Conservation (phyloP, 23 tunicate species). For the Aplidium turbinatum region DNA sequence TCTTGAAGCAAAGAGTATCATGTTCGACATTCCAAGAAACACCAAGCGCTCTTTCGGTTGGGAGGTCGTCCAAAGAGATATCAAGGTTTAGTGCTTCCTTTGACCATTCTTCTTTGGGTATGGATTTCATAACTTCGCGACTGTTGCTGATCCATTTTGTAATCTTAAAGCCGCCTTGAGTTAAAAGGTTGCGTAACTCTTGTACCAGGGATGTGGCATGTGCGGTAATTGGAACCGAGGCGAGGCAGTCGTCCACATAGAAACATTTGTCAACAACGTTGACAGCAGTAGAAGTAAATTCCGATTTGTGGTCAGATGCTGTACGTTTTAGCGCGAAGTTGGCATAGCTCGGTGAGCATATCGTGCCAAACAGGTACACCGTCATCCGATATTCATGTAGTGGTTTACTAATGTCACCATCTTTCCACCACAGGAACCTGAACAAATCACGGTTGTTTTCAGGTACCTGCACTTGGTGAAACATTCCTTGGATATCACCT, state of each 20-base stretch:
- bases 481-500: too few relatives aligned
- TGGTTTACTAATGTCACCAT: constrained; percentile 31
- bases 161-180: too few relatives aligned
- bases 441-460: constrained; percentile 37
- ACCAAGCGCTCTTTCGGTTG: constrained; percentile 45
- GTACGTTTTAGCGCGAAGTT: constrained; percentile 35
- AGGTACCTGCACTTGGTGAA: too few relatives aligned
- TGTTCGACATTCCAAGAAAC: constrained; percentile 47
- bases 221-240: not conserved
- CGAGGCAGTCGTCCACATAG: constrained; percentile 51
- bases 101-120: too few relatives aligned
- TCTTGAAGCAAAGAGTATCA: constrained; percentile 37
- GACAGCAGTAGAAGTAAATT: not conserved
- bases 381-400: constrained; percentile 36
- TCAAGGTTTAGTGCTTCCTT: too few relatives aligned
- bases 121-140: too few relatives aligned
- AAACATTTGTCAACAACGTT: constrained; percentile 33
- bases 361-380: constrained; percentile 47
- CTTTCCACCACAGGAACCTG: constrained; percentile 52
- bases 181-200: too few relatives aligned
- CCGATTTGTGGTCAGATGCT: constrained; percentile 37
- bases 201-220: constrained; percentile 20
- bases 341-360: constrained; percentile 56
- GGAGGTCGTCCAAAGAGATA: constrained; percentile 5
- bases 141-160: too few relatives aligned